Evolutionary conservation across 2,797 vertebrate species (phyloP).

Genomic region (Adrianichthys oophorus): DNA sequence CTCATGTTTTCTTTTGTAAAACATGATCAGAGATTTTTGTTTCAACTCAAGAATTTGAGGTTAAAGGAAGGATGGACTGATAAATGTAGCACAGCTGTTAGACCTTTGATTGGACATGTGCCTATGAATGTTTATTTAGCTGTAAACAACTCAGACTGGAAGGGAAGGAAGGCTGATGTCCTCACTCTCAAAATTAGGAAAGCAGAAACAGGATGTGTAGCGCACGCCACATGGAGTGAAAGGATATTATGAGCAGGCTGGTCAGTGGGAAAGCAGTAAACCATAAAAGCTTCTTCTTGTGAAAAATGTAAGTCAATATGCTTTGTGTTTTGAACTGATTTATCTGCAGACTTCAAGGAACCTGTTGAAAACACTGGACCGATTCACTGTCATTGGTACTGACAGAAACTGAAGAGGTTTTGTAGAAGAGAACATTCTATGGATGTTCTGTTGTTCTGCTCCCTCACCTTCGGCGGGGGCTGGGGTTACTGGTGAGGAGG

Average conservation of each 20-base stretch:
- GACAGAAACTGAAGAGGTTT: background rate
- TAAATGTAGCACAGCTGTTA: slow-evolving; percentile 1
- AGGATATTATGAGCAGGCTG: slow-evolving; percentile 22
- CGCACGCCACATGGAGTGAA: slow-evolving; percentile 25
- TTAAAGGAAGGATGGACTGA: background rate
- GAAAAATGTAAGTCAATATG: background rate
- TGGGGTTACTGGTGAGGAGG: no score
- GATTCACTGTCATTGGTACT: background rate
- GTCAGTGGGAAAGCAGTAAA: slow-evolving; percentile 9
- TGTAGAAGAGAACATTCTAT: no score
- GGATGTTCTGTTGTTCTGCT: no score
- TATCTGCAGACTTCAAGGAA: slow-evolving; percentile 1
- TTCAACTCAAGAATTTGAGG: background rate
- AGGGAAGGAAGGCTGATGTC: slow-evolving; percentile 77
- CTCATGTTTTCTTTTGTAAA: no score
- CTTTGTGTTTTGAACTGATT: background rate
- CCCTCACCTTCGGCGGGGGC: no score
- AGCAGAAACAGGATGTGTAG: slow-evolving; percentile 77
- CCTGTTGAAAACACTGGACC: background rate
- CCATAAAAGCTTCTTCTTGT: background rate
- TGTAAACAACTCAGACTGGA: slow-evolving; percentile 44
- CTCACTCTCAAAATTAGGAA: slow-evolving; percentile 59
- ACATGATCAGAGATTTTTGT: background rate
- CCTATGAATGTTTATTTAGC: slow-evolving; percentile 55
- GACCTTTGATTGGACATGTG: slow-evolving; percentile 5